These are phyloP conservation scores for Anarsia innoxiella DNA, from an alignment of 2,888 invertebrate genomes.

Conservation along the genomic window DNA sequence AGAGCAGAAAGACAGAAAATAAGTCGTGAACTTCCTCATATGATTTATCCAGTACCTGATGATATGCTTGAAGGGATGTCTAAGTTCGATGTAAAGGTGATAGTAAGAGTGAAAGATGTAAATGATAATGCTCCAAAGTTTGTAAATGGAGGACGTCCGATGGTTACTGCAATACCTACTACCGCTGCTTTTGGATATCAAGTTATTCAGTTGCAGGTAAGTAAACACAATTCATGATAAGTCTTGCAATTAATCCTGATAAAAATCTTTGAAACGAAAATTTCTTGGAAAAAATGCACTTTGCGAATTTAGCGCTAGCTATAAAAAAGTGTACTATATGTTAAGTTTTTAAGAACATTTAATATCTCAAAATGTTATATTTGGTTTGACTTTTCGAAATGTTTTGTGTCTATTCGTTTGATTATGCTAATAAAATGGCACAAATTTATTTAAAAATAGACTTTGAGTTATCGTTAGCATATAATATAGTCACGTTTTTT, in stretches of 20 bases:
- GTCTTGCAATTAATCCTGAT: too few relatives aligned
- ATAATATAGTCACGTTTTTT: not conserved
- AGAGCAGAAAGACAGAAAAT: slow-evolving; percentile 73
- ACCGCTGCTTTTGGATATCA: slow-evolving; percentile 88
- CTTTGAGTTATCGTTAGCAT: too few relatives aligned
- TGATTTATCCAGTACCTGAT: slow-evolving; percentile 85
- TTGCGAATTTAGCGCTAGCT: too few relatives aligned
- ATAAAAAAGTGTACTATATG: too few relatives aligned
- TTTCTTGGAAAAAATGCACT: too few relatives aligned
- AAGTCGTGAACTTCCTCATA: slow-evolving; percentile 81
- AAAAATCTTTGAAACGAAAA: too few relatives aligned
- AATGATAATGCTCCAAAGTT: slow-evolving; percentile 91
- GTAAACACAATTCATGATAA: not conserved
- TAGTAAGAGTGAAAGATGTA: slow-evolving; percentile 84
- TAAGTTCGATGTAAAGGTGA: slow-evolving; percentile 86
- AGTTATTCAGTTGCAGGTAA: slow-evolving; percentile 82
- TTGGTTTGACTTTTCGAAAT: too few relatives aligned
- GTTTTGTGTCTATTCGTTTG: too few relatives aligned
- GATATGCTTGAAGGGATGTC: slow-evolving; percentile 82
- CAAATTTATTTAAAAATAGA: too few relatives aligned
- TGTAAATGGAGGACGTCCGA: slow-evolving; percentile 82
- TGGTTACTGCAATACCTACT: slow-evolving; percentile 88
- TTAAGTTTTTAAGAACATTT: too few relatives aligned
- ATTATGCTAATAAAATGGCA: too few relatives aligned
- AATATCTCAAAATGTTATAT: too few relatives aligned